A percentile compares a stretch with the other conserved stretches of the same genome.
These are phyloP conservation scores for Anguilla japonica DNA, from an alignment of 2,113 vertebrate species.

Conservation along the genomic window DNA sequence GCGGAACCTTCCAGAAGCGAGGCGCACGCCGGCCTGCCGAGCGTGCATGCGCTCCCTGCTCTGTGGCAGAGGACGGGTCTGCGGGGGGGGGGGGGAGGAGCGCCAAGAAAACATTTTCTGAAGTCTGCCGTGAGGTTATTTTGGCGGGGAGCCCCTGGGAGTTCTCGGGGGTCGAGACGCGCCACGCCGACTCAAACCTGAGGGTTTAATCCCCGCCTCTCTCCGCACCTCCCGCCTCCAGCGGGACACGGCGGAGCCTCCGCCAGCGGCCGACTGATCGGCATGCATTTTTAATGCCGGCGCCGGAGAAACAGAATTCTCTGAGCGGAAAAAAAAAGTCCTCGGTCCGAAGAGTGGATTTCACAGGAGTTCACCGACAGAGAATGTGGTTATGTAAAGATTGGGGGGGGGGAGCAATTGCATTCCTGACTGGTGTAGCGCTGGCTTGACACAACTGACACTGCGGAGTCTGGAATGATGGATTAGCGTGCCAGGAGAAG, in stretches of 20 bases:
- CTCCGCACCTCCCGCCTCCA: neutral
- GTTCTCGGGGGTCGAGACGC: neutral
- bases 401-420: neutral
- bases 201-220: neutral
- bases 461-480: conserved; percentile 14
- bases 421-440: neutral
- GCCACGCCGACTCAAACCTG: neutral
- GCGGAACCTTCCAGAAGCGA: neutral
- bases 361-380: neutral
- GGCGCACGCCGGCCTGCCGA: neutral
- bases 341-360: neutral
- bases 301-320: neutral
- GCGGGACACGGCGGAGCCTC: neutral
- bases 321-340: neutral
- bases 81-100: neutral
- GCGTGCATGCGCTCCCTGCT: neutral
- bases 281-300: conserved; percentile 23
- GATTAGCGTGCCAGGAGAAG: neutral
- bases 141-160: neutral
- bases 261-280: neutral
- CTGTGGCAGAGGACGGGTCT: neutral
- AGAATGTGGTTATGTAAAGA: neutral
- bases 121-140: neutral
- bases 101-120: neutral
- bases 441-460: conserved; percentile 6